Conservation (phyloP, 2,888 invertebrate genomes). For the Brenthis hecate region DNA sequence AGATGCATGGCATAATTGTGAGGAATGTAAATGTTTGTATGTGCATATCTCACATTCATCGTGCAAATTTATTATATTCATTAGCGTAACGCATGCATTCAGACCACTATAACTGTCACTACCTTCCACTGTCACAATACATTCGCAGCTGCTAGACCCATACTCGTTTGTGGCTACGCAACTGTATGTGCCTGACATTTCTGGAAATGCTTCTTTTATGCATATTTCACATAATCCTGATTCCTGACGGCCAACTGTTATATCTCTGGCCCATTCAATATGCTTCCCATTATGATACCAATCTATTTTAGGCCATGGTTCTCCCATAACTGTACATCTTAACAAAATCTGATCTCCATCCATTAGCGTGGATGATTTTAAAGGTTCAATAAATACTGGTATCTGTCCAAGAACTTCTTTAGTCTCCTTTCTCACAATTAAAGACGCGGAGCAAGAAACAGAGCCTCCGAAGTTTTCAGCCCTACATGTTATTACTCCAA, state of each 20-base stretch:
- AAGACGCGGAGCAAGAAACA: slow-evolving; percentile 91
- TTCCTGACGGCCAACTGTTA: slow-evolving; percentile 87
- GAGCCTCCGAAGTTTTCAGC: slow-evolving; percentile 95
- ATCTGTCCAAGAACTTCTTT: slow-evolving; percentile 68
- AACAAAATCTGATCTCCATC: slow-evolving; percentile 93
- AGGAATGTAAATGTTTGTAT: slow-evolving; percentile 32
- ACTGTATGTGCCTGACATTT: slow-evolving; percentile 93
- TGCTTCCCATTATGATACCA: slow-evolving; percentile 90
- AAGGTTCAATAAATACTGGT: slow-evolving; percentile 89
- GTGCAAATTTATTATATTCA: slow-evolving; percentile 26
- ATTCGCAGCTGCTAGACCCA: slow-evolving; percentile 90
- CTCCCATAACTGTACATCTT: slow-evolving; percentile 87
- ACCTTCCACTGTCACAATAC: slow-evolving; percentile 92
- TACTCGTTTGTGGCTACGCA: slow-evolving; percentile 91
- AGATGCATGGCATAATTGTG: slow-evolving; percentile 69
- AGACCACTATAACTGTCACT: slow-evolving; percentile 54
- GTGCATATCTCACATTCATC: slow-evolving; percentile 29
- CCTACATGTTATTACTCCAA: slow-evolving; percentile 91
- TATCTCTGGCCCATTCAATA: slow-evolving; percentile 89
- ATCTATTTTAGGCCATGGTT: slow-evolving; percentile 89
- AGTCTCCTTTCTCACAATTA: slow-evolving; percentile 83
- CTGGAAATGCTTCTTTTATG: slow-evolving; percentile 94
- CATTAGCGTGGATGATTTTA: slow-evolving; percentile 90
- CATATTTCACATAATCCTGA: slow-evolving; percentile 91
- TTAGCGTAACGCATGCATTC: slow-evolving; percentile 34